Percentiles rank a stretch among this genome's conserved stretches.
These are phyloP conservation scores for Panagrolaimus sp. DNA, from an alignment of 1,140 invertebrate species.

Conservation along the genomic window DNA sequence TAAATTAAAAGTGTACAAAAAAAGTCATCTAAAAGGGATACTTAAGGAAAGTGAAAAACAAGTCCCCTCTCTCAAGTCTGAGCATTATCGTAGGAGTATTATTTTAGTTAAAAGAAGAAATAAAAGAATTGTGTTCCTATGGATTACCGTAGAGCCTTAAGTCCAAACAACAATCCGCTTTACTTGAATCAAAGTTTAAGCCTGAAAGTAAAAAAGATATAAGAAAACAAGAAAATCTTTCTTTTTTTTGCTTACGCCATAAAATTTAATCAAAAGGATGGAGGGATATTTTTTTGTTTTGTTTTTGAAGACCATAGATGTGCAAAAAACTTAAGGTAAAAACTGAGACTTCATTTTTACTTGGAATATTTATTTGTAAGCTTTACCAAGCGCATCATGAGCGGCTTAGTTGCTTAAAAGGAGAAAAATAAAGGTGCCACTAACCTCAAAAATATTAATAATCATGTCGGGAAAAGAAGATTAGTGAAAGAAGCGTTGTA, in stretches of 20 bases:
- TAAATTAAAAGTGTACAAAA: too few relatives aligned
- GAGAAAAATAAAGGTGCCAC: too few relatives aligned
- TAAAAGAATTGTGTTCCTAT: background rate
- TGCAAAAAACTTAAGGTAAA: background rate
- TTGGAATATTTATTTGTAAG: background rate
- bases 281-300: background rate
- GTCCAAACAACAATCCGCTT: constrained; percentile 4
- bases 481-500: too few relatives aligned
- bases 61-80: too few relatives aligned
- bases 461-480: too few relatives aligned
- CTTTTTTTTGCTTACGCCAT: too few relatives aligned
- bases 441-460: too few relatives aligned
- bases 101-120: too few relatives aligned
- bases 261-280: constrained; percentile 8
- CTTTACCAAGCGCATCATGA: constrained; percentile 13
- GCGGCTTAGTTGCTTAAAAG: background rate
- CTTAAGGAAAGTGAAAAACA: too few relatives aligned
- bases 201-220: background rate
- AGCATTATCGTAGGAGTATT: too few relatives aligned
- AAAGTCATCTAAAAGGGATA: too few relatives aligned
- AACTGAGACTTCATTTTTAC: background rate
- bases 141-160: constrained; percentile 10
- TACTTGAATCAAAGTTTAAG: constrained; percentile 13
- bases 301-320: background rate
- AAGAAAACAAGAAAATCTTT: too few relatives aligned